Base-by-base conservation (phyloP, 2,113 vertebrate species). In the Balaeniceps rex region DNA sequence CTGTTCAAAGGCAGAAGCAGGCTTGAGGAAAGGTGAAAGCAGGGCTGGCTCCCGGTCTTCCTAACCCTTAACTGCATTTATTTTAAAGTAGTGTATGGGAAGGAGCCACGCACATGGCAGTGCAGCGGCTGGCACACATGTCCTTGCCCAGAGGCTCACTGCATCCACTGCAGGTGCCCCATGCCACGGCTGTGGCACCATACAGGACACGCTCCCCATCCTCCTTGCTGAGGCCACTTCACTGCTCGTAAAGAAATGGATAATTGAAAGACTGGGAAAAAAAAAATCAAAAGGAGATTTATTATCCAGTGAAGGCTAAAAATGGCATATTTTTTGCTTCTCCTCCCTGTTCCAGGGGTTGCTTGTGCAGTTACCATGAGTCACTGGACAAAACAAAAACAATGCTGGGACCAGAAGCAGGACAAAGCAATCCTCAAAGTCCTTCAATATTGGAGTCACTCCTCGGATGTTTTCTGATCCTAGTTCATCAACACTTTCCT, bases 121-220 rank as follows among this genome's bases (percentile, higher is more conserved):
- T 11, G 75, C 79, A 64, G 42, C 14, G 1, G 11, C 5, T 83
- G 34, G 18, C 17, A 9, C 12, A 4, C 0, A 0, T 16, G 31
- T 15, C 47, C 36, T 69, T 31, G 36, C 12, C 49, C 76, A 33
- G 42, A 61, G 19, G 44, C 26, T 80, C 46, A 4, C 71, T 57
- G 63, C 22, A 58, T 6, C 15, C 28, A 9, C 71, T 66, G 55
- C 46, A 54, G 33, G 17, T 74, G 42, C 31, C 46, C 44, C 4
- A 0, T 12, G n/a, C 36, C 42, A 44, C 61, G 58, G 87, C 46
- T 55, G 38, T 19, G 28, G 49, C 70, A 76, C 33, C 6, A 7
- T 22, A 28, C 34, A 83, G 66, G 71, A 75, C 55, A 78, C 2
- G 2, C 8, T 63, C 51, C 33, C 29, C 51, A n/a, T 51, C 60